Evolutionary conservation across 2,888 invertebrate species (phyloP), one percentile per base, ranked within the genome.

Genomic region (Portevinia maculata): DNA sequence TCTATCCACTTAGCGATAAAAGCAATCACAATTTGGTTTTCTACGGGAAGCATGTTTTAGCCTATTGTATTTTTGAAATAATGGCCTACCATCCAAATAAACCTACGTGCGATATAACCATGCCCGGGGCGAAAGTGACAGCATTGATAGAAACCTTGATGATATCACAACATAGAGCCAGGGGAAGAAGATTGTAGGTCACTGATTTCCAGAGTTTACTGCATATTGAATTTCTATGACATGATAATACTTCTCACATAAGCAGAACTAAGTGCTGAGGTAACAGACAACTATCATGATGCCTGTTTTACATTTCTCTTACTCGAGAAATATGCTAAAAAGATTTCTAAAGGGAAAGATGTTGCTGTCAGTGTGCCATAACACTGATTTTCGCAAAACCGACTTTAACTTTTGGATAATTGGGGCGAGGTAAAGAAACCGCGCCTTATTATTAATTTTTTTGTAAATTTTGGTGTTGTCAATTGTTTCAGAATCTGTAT

Each of bases 211-310:
- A 44, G 17, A 46, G 69, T 70, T 81, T 81, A 64, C 57, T 81
- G 57, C 62, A 69, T 69, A 70, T 75, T 70, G 57, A 81, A 81
- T 70, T 50, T 75, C 62, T 69, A 79, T 75, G 69, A 62, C 44
- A 69, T 69, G 75, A 50, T 75, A 75, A 79, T 74, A 79, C 55
- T 75, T 69, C 55, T n/a, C 60, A 55, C 69, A 75, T 79, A 74
- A 69, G 44, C 30, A 15, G n/a, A 69, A 48, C 39, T 19, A 60
- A 65, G 67, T 79, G 59, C 30, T 46, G 59, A 64, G 32, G 50
- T 52, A 53, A 28, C 17, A 46, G 1, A 37, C 44, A 34, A 53
- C 30, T 41, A 41, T 9, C 19, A 7, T 24, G 4, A 9, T 13
- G 55, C 28, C 34, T 39, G 1, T 17, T 24, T 46, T 32, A 19